Evolutionary conservation across 2,113 vertebrate species (phyloP).

Genomic region (Pardalotus punctatus): DNA sequence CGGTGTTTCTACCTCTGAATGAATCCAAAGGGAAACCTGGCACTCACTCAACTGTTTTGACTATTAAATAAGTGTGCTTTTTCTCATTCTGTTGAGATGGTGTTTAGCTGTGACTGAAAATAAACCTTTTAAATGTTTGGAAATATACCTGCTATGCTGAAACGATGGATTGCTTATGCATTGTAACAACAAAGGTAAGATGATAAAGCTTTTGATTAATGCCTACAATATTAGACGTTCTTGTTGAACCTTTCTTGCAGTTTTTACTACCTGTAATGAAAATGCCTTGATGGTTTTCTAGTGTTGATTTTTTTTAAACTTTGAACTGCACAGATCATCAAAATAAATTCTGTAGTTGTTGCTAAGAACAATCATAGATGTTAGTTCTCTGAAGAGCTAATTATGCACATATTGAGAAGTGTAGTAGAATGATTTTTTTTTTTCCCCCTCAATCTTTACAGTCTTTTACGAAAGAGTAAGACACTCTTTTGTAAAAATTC

Average conservation of each 20-base stretch:
- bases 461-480: neutral
- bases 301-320: neutral
- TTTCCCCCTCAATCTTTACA: neutral
- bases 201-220: constrained; percentile 31
- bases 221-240: neutral
- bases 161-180: constrained; percentile 92
- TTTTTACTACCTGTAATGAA: neutral
- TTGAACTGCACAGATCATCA: neutral
- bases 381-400: neutral
- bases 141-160: constrained; percentile 69
- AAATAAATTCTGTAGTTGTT: neutral
- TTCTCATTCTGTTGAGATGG: constrained; percentile 43
- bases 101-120: constrained; percentile 44
- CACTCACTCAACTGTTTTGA: constrained; percentile 46
- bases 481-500: neutral
- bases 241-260: neutral
- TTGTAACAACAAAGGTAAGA: constrained; percentile 94
- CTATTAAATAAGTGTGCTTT: constrained; percentile 11
- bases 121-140: constrained; percentile 73
- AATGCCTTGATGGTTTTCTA: neutral
- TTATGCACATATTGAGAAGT: neutral
- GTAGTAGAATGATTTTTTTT: neutral
- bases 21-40: constrained; percentile 57
- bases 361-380: neutral
- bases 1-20: constrained; percentile 61